These are phyloP conservation scores for Synanthedon formicaeformis DNA, from an alignment of 2,888 invertebrate genomes.

Conservation along the genomic window DNA sequence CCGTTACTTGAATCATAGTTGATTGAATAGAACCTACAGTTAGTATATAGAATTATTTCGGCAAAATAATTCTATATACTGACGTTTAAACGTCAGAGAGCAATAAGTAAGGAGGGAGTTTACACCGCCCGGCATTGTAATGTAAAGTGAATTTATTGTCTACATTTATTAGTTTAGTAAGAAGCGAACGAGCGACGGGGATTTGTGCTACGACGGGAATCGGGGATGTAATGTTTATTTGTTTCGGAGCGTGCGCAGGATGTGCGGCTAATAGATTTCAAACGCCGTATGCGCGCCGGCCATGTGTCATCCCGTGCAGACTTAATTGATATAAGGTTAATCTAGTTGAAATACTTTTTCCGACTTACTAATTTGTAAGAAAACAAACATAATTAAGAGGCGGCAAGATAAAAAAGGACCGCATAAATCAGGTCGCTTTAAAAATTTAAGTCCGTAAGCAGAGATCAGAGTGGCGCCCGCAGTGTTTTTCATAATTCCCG, in stretches of 20 bases:
- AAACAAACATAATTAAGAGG: constrained; percentile 3
- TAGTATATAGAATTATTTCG: too few relatives aligned
- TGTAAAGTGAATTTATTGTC: constrained; percentile 56
- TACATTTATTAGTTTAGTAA: constrained; percentile 59
- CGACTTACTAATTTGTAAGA: constrained; percentile 27
- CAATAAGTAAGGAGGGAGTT: constrained; percentile 20
- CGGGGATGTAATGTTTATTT: constrained; percentile 55
- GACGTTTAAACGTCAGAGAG: not conserved
- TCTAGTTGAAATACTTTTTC: not conserved
- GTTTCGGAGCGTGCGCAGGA: constrained; percentile 48
- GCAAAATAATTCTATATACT: not conserved
- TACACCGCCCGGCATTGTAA: constrained; percentile 31
- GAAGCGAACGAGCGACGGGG: constrained; percentile 43
- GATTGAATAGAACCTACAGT: too few relatives aligned
- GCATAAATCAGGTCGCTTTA: not conserved
- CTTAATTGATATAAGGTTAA: constrained; percentile 4
- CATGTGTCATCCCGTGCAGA: constrained; percentile 48
- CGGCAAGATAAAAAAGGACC: not conserved
- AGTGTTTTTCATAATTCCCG: constrained; percentile 31
- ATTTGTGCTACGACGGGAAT: constrained; percentile 50
- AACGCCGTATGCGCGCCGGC: constrained; percentile 31
- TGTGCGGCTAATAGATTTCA: constrained; percentile 38
- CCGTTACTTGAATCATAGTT: too few relatives aligned
- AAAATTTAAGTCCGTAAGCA: constrained; percentile 2
- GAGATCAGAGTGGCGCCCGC: constrained; percentile 8